Conservation (phyloP, 1,140 invertebrate genomes). For the Micrasema longulum region DNA sequence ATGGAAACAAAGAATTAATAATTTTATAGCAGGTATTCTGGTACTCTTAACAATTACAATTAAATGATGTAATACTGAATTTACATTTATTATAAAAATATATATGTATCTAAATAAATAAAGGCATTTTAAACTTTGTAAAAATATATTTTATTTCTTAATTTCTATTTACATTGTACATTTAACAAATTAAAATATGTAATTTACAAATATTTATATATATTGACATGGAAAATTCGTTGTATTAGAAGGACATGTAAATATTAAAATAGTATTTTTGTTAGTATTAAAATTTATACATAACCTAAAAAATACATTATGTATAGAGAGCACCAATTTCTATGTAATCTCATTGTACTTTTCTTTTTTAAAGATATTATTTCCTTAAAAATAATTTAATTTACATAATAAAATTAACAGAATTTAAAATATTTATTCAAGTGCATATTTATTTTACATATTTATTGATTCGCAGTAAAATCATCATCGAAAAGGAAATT, state of each 20-base stretch:
- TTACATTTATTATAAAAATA: too few relatives aligned
- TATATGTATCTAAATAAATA: conserved; percentile 30
- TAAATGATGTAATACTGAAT: background rate
- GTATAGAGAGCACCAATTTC: conserved; percentile 24
- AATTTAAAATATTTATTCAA: too few relatives aligned
- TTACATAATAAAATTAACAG: background rate
- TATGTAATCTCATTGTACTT: conserved; percentile 7
- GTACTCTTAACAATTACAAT: too few relatives aligned
- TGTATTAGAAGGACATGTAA: background rate
- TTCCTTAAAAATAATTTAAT: background rate
- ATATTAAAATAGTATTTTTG: too few relatives aligned
- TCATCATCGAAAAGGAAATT: too few relatives aligned
- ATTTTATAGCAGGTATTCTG: too few relatives aligned
- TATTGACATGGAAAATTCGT: conserved; percentile 31
- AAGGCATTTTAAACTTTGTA: conserved; percentile 46
- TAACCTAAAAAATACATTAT: background rate
- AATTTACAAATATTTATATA: conserved; percentile 37
- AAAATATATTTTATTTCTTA: conserved; percentile 54
- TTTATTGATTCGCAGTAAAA: too few relatives aligned
- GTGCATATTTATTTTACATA: too few relatives aligned
- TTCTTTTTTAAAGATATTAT: background rate
- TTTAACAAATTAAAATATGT: background rate
- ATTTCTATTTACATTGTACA: conserved; percentile 44
- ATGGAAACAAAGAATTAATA: conserved; percentile 20
- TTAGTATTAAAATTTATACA: background rate